Base-by-base conservation (phyloP, 2,113 vertebrate genomes). In the Colaptes auratus region DNA sequence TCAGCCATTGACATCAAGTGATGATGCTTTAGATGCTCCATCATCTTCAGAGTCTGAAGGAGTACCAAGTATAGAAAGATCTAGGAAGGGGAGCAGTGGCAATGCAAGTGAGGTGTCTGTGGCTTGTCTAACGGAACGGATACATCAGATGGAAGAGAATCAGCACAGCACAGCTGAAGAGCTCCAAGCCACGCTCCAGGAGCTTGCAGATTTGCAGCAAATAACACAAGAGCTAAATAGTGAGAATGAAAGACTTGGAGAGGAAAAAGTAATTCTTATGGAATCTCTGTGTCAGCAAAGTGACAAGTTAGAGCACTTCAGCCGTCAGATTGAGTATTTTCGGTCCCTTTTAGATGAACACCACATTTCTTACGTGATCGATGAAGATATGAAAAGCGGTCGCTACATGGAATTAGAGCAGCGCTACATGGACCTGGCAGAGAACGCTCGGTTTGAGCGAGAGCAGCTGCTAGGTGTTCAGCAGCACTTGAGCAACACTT, bases 101-200 rank as follows among this genome's bases (percentile, higher is more conserved):
- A 98, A 98, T 4, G 98, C 98, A 7, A 99, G 98, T 8, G 99
- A 99, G 59, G 99, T 99, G 58, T 99, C 99, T 0, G 98, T 99
- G 13, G 99, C 99, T 23, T 99, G 99, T 95, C 92, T 99, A 93
- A 99, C 99, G 0, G 99, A 99, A 80, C 98, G 99, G 27, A 99
- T 99, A 77, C 99, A 99, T 92, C 99, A 99, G 92, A 99, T 99
- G 99, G 99, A 99, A 48, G 99, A 99, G 98, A 99, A 99, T 88
- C 99, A 99, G 30, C 99, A 99, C 95, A 99, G 99, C 59, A 99
- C 99, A 0, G 97, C 99, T 1, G 99, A 99, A 96, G 99, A 99
- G 90, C 99, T 99, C 9, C 99, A 99, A 96, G 99, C 99, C 59
- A 99, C 99, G 0, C 96, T 99, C 31, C 99, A 99, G 74, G 99